Evolutionary conservation across 2,797 vertebrate species (phyloP), one percentile per base, ranked within the genome.

Genomic region (Protonibea diacanthus): DNA sequence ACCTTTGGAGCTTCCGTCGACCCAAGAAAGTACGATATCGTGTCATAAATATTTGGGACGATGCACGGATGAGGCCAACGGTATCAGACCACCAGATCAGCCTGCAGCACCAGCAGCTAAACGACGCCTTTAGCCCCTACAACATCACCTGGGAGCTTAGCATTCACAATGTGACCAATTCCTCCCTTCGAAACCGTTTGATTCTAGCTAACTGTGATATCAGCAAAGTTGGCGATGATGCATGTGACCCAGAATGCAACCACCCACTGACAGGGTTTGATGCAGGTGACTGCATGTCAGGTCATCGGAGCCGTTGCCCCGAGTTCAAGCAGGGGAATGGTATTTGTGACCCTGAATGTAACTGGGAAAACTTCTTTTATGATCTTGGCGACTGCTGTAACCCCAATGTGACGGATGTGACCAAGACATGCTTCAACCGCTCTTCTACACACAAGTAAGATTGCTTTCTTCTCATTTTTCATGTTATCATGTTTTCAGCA

Each of bases 71-170:
- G 56, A 96, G 93, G 80, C 97, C 98, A 2, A 99, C 96, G 0
- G 97, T 99, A 75, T 97, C 96, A 38, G 95, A 87, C 60, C 95
- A 99, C 92, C 98, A 99, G 94, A 97, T 99, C 0, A 95, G 96
- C 75, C 95, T 98, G 88, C 98, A 99, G 93, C 98, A 99, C 84
- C 97, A 95, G 90, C 97, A 97, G 75, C 90, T 99, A 29, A 96
- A 96, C 0, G 96, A 98, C 55, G 97, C 97, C 81, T 99, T 99
- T 71, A 89, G 92, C 76, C 92, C 91, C 14, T 98, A 99, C 94
- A 99, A 99, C 92, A 99, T 99, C 94, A 97, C 96, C 45, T 99
- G 98, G 98, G 96, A 99, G 85, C 93, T 99, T 78, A 97, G 97
- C 76, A 95, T 99, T 80, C 91, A 97, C 87, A 97, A 98, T n/a